phyloP scores from a whole-genome alignment of 2,113 vertebrate species.

The Dicaeum eximium region DNA sequence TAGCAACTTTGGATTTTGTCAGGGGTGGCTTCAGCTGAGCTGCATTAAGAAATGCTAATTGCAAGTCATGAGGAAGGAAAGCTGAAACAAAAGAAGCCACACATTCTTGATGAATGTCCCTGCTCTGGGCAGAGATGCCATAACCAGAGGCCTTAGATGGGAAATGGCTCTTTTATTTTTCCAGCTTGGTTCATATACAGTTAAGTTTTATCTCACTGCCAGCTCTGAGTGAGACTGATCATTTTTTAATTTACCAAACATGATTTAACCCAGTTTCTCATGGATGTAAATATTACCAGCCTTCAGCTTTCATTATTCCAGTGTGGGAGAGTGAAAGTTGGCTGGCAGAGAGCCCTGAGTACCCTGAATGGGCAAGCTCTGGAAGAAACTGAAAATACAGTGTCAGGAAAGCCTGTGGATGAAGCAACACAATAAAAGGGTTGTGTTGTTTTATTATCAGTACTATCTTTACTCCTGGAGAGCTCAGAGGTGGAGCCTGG shows the following conservation, averaged over 20 bases:
- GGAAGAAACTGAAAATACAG: not conserved
- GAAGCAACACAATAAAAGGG: not conserved
- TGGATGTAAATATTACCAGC: not conserved
- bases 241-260: not conserved
- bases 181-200: not conserved
- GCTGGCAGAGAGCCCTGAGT: not conserved
- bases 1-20: conserved; percentile 19
- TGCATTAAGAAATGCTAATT: conserved; percentile 47
- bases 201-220: not conserved
- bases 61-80: conserved; percentile 5
- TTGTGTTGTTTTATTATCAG: not conserved
- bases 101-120: not conserved
- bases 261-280: not conserved
- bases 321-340: not conserved
- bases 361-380: not conserved
- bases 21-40: not conserved
- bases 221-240: not conserved
- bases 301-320: not conserved
- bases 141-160: not conserved
- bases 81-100: not conserved
- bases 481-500: not conserved
- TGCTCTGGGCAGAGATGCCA: not conserved
- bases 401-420: not conserved
- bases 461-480: not conserved
- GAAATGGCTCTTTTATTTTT: not conserved